phyloP scores from a whole-genome alignment of 2,888 invertebrate genomes.

The Thyatira batis region DNA sequence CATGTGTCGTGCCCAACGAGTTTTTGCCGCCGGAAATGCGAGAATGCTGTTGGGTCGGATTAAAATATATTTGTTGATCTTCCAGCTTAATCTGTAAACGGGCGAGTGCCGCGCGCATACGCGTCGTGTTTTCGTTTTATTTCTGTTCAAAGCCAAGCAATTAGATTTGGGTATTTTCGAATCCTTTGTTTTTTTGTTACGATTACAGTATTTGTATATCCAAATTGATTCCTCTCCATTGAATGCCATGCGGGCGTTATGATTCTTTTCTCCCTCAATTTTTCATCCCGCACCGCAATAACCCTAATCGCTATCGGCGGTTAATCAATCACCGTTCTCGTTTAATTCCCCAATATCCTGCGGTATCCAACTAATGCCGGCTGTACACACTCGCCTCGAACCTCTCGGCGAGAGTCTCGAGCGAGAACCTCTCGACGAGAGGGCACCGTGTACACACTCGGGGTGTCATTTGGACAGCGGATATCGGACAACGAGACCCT shows the following conservation, averaged over 20 bases:
- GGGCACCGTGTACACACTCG: too few species aligned
- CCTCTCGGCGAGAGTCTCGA: too few species aligned
- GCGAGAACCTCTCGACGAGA: too few species aligned
- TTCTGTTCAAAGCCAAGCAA: constrained; percentile 38
- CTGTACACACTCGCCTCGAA: too few species aligned
- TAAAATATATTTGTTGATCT: constrained; percentile 80
- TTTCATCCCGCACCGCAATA: constrained; percentile 60
- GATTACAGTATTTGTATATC: constrained; percentile 47
- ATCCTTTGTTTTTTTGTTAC: constrained; percentile 46
- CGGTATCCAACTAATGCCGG: constrained; percentile 73
- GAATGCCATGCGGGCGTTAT: constrained; percentile 9
- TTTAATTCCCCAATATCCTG: constrained; percentile 80
- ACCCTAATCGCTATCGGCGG: constrained; percentile 71
- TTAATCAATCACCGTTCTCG: constrained; percentile 76
- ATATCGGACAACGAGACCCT: too few species aligned
- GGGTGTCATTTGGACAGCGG: too few species aligned
- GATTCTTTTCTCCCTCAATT: constrained; percentile 43
- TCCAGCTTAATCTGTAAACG: constrained; percentile 70
- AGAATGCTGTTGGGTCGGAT: constrained; percentile 73
- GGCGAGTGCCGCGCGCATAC: constrained; percentile 46
- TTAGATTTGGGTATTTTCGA: constrained; percentile 45
- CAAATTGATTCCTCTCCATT: constrained; percentile 38
- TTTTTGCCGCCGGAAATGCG: constrained; percentile 79
- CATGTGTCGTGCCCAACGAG: constrained; percentile 68
- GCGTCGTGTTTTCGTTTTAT: constrained; percentile 51